Evolutionary conservation across 1,140 invertebrate species (phyloP).

Genomic region (Neotoxoptera formosana): DNA sequence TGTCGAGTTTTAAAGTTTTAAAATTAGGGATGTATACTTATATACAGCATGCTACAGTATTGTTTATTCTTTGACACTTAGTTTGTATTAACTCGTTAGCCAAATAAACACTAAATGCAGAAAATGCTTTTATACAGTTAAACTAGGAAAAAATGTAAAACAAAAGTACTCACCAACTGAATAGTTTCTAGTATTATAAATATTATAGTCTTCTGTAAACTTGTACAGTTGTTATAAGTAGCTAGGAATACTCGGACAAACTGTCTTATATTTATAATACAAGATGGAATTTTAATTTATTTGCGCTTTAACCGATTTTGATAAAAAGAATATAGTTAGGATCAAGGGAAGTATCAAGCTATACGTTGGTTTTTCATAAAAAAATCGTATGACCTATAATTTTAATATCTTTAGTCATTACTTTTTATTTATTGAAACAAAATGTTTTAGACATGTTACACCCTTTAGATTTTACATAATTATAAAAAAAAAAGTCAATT

Average conservation of each 20-base stretch:
- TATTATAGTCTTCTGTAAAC: background rate
- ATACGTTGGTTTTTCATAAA: background rate
- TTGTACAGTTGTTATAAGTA: background rate
- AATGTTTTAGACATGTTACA: background rate
- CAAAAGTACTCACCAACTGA: background rate
- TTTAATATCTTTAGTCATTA: too few relatives aligned
- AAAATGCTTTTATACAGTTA: background rate
- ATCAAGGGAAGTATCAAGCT: too few relatives aligned
- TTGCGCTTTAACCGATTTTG: background rate
- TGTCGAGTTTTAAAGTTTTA: background rate
- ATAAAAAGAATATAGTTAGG: conserved; percentile 1
- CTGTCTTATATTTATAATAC: background rate
- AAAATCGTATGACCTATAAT: background rate
- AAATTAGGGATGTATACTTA: background rate
- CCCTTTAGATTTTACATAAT: background rate
- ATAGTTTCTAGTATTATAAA: background rate
- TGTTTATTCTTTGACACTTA: background rate
- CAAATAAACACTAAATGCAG: background rate
- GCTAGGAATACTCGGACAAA: background rate
- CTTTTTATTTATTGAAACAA: too few relatives aligned
- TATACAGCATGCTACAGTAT: background rate
- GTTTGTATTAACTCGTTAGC: background rate
- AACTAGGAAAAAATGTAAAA: conserved; percentile 6
- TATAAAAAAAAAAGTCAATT: background rate
- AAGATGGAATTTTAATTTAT: background rate